Evolutionary conservation across 2,888 invertebrate species (phyloP).

Genomic region (Eledona agricola): DNA sequence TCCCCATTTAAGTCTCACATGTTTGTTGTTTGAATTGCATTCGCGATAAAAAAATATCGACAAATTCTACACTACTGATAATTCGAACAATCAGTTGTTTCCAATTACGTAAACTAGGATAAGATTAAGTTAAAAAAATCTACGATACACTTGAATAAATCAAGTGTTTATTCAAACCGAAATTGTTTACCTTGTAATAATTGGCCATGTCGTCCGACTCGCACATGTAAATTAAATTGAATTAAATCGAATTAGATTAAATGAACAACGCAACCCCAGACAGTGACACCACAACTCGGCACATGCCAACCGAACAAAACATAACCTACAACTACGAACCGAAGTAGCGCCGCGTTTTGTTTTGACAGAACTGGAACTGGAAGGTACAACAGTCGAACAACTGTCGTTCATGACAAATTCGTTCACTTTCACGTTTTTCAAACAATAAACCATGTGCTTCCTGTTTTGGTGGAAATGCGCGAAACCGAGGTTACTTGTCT

Average conservation of each 20-base stretch:
- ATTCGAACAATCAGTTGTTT: no score
- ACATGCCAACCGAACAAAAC: slow-evolving; percentile 7
- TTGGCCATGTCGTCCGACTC: slow-evolving; percentile 33
- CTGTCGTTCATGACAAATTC: no score
- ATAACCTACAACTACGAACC: slow-evolving; percentile 14
- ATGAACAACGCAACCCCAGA: slow-evolving; percentile 3
- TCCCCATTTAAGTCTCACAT: no score
- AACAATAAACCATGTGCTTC: slow-evolving; percentile 23
- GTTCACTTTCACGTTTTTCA: slow-evolving; percentile 33
- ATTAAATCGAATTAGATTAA: slow-evolving; percentile 4
- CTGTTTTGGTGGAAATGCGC: slow-evolving; percentile 23
- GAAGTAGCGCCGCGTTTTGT: no score
- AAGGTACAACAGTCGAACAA: no score
- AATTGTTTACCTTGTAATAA: slow-evolving; percentile 42
- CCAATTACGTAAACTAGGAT: no score
- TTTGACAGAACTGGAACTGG: slow-evolving; percentile 11
- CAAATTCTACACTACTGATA: no score
- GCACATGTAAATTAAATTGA: slow-evolving; percentile 3
- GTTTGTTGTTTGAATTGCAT: no score
- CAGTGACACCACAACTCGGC: slow-evolving; percentile 2
- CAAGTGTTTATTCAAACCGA: neutral
- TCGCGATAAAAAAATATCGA: no score
- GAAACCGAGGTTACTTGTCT: slow-evolving; percentile 16
- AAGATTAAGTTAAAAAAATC: neutral
- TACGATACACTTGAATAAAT: neutral